Evolutionary conservation across 2,888 invertebrate genomes (phyloP).

Genomic region (Junonia oenone): DNA sequence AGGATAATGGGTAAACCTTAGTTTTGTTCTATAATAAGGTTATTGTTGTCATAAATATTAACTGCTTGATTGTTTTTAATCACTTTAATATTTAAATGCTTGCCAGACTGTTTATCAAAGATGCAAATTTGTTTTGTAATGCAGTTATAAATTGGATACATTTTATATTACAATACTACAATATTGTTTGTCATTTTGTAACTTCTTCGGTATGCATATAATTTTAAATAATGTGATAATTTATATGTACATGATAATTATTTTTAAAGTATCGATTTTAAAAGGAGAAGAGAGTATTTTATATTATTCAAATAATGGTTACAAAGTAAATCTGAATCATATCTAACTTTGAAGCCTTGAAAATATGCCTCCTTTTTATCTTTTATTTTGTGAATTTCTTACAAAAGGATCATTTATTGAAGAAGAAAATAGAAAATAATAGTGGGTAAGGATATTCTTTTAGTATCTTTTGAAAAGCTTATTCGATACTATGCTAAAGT

Average conservation of each 20-base stretch:
- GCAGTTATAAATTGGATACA: constrained; percentile 3
- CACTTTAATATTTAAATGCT: constrained; percentile 18
- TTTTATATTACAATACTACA: background rate
- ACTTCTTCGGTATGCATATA: background rate
- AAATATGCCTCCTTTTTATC: background rate
- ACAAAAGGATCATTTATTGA: no score
- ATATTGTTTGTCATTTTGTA: background rate
- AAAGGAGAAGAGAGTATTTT: no score
- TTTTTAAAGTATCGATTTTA: no score
- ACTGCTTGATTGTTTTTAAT: constrained; percentile 14
- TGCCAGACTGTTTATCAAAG: constrained; percentile 8
- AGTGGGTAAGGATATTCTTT: no score
- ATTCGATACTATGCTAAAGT: no score
- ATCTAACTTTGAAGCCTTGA: background rate
- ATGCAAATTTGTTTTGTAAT: constrained; percentile 10
- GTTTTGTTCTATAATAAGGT: constrained; percentile 26
- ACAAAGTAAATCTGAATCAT: background rate
- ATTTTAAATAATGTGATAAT: no score
- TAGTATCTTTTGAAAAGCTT: no score
- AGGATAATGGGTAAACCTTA: constrained; percentile 23
- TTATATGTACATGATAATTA: no score
- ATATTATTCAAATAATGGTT: no score
- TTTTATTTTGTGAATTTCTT: no score
- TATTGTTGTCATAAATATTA: constrained; percentile 24
- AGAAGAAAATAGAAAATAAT: no score